Base-by-base conservation (phyloP, 2,888 invertebrate species). In the Abscondita cerata region DNA sequence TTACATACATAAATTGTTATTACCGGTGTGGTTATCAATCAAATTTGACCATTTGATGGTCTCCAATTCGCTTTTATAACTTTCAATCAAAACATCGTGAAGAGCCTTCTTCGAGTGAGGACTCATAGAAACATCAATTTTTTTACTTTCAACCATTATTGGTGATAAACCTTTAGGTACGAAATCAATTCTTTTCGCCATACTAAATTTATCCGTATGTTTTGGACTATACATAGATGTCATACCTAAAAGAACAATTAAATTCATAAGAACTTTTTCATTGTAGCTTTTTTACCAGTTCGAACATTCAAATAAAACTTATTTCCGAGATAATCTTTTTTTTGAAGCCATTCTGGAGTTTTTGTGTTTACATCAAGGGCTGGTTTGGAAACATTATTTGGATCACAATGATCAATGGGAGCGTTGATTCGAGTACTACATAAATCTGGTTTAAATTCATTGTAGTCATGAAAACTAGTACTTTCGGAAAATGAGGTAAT, bases 91-190 rank as follows among this genome's bases (percentile, higher is more conserved):
- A 40, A 75, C 75, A 19, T 72, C 69, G 16, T 78, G 71, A 46
- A 81, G 66, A 57, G 69, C 69, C 19, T 71, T 68, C 66, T 77
- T 80, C 0, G 75, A 73, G 36, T 71, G 68, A n/a, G 76, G 77
- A 53, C 75, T 77, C 60, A 80, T 65, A 9, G 71, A 68, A 31
- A 59, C 59, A 19, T 75, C 70, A 6, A 77, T 60, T 51, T 68
- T 46, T 47, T 73, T 70, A n/a, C 58, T 66, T 62, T 81, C 80
- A 68, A 79, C 73, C 50, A 85, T 80, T 65, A 86, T 83, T 44
- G 83, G 86, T 6, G 86, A 86, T 79, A 86, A 78, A 11, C 87
- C 87, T 83, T 86, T 87, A 0, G 87, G 87, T 31, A 87, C 66
- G 75, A 84, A 85, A 20, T 78, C 75, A n/a, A 76, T 76, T 70